Percentiles rank a stretch among this genome's conserved stretches.
phyloP scores from a whole-genome alignment of 2,888 invertebrate genomes.

The Cecidostiba fungosa region DNA sequence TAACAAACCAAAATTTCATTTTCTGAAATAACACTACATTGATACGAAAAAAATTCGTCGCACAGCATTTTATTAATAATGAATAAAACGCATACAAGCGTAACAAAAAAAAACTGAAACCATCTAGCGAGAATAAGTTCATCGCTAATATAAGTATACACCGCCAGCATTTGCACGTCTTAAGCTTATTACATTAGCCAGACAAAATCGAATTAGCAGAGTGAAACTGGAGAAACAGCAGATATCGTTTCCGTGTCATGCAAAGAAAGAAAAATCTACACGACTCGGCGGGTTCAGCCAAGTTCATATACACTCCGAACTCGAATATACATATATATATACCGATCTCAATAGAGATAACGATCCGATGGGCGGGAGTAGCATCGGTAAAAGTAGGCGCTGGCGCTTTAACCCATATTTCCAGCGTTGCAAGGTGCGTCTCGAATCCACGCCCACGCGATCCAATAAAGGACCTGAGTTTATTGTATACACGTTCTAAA shows the following conservation, averaged over 20 bases:
- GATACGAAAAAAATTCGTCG: too few species aligned
- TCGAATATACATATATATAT: not conserved
- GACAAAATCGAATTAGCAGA: not conserved
- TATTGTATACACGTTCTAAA: not conserved
- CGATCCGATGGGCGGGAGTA: not conserved
- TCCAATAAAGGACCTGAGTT: slow-evolving; percentile 5
- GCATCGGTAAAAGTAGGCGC: slow-evolving; percentile 9
- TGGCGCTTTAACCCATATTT: slow-evolving; percentile 13
- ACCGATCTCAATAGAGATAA: slow-evolving; percentile 4
- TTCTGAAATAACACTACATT: too few species aligned
- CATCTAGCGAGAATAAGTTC: not conserved
- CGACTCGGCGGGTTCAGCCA: not conserved
- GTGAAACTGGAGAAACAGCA: slow-evolving; percentile 7
- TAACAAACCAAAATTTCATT: too few species aligned
- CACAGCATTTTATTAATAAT: not conserved
- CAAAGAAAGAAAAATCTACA: not conserved
- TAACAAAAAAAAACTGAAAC: not conserved
- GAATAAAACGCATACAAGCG: not conserved
- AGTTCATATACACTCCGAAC: not conserved
- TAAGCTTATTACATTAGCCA: not conserved
- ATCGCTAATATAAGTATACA: not conserved
- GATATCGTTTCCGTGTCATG: slow-evolving; percentile 9
- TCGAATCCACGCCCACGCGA: not conserved
- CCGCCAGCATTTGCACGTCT: not conserved
- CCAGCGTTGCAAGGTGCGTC: slow-evolving; percentile 1